These are phyloP conservation scores for Bhutanitis thaidina DNA, from an alignment of 2,888 invertebrate genomes.

Conservation along the genomic window DNA sequence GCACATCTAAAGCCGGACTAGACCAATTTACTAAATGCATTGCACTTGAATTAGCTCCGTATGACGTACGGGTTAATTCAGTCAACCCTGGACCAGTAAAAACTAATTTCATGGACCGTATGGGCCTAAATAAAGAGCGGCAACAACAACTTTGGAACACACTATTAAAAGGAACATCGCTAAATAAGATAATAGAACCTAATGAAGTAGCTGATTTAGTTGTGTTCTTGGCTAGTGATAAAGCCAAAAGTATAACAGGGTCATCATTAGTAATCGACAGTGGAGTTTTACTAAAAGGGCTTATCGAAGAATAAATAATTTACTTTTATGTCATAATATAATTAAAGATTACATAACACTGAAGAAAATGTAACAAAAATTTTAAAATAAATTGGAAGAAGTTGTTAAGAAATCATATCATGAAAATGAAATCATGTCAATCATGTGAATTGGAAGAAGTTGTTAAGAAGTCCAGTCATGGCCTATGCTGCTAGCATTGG, in stretches of 20 bases:
- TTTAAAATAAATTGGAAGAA: no score
- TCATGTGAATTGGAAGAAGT: no score
- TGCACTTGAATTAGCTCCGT: conserved; percentile 87
- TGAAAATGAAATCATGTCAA: no score
- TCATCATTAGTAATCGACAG: conserved; percentile 90
- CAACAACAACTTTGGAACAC: conserved; percentile 23
- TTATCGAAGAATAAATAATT: conserved; percentile 14
- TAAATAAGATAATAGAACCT: conserved; percentile 27
- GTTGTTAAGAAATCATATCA: no score
- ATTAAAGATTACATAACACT: no score
- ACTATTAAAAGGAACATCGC: conserved; percentile 22
- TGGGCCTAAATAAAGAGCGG: conserved; percentile 22
- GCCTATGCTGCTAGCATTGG: no score
- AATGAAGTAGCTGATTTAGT: conserved; percentile 90
- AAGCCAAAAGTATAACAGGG: conserved; percentile 90
- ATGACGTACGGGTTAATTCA: conserved; percentile 88
- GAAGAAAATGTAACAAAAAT: no score
- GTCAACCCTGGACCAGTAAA: conserved; percentile 83
- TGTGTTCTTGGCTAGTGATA: conserved; percentile 89
- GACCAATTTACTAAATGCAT: conserved; percentile 93
- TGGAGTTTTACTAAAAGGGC: conserved; percentile 65
- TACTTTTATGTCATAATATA: not conserved
- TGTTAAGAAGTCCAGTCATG: no score
- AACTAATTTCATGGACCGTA: conserved; percentile 31
- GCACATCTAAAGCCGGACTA: conserved; percentile 72